phyloP scores from a whole-genome alignment of 2,888 invertebrate genomes.

The Papilio elwesi region DNA sequence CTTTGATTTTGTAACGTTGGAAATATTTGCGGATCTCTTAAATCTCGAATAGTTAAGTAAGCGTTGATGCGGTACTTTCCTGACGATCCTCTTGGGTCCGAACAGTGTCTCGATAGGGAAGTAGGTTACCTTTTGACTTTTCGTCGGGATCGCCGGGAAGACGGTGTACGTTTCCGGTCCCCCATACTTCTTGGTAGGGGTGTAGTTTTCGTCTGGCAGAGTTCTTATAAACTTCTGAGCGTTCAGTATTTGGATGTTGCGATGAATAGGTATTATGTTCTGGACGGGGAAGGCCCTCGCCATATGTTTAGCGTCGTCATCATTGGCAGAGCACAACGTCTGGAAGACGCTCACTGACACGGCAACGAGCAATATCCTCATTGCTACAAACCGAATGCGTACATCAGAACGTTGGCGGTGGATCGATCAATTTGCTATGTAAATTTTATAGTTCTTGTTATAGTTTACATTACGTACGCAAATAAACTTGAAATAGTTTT shows the following conservation, averaged over 20 bases:
- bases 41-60: conserved; percentile 45
- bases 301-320: conserved; percentile 38
- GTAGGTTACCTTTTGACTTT: conserved; percentile 38
- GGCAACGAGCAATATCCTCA: conserved; percentile 55
- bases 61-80: conserved; percentile 56
- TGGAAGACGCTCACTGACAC: conserved; percentile 47
- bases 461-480: conserved; percentile 45
- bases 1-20: conserved; percentile 10
- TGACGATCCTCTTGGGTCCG: conserved; percentile 55
- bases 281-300: conserved; percentile 54
- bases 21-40: conserved; percentile 51
- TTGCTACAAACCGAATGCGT: conserved; percentile 44
- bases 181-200: conserved; percentile 37
- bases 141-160: conserved; percentile 52
- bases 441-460: conserved; percentile 39
- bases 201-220: conserved; percentile 17
- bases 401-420: conserved; percentile 34
- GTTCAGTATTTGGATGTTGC: conserved; percentile 55
- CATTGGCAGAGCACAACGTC: conserved; percentile 38
- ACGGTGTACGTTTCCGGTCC: conserved; percentile 54
- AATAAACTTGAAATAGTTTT: conserved; percentile 48
- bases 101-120: conserved; percentile 51
- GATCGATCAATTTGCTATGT: conserved; percentile 15
- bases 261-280: conserved; percentile 47
- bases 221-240: conserved; percentile 54